Conservation (phyloP, 2,113 vertebrate genomes). For the Prionailurus viverrinus region DNA sequence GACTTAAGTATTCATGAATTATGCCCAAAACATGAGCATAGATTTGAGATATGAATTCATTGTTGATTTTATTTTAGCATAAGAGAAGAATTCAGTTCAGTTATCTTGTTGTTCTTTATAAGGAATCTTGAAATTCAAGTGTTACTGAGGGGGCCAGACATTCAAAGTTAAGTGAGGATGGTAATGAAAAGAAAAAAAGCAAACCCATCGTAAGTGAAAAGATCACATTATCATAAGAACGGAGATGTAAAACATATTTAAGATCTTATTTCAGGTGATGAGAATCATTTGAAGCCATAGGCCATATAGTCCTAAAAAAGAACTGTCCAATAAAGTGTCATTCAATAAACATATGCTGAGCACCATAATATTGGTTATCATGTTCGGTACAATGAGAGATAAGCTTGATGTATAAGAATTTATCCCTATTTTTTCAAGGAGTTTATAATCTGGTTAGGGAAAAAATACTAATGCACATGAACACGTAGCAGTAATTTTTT, state of each 20-base stretch:
- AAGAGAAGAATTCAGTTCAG: background rate
- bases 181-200: background rate
- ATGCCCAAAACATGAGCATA: background rate
- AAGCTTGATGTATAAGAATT: background rate
- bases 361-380: background rate
- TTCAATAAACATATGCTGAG: constrained; percentile 19
- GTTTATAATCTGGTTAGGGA: background rate
- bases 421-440: background rate
- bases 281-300: background rate
- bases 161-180: background rate
- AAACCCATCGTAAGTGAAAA: background rate
- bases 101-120: background rate
- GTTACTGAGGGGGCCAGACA: background rate
- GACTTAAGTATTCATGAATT: background rate
- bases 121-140: background rate
- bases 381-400: background rate
- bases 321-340: background rate
- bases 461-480: background rate
- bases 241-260: background rate
- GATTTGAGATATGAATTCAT: constrained; percentile 27
- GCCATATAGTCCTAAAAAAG: background rate
- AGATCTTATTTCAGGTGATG: background rate
- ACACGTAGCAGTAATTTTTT: background rate
- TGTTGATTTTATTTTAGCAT: constrained; percentile 41
- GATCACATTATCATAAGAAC: background rate